Conservation (phyloP, 2,797 vertebrate species). For the Chelon auratus region DNA sequence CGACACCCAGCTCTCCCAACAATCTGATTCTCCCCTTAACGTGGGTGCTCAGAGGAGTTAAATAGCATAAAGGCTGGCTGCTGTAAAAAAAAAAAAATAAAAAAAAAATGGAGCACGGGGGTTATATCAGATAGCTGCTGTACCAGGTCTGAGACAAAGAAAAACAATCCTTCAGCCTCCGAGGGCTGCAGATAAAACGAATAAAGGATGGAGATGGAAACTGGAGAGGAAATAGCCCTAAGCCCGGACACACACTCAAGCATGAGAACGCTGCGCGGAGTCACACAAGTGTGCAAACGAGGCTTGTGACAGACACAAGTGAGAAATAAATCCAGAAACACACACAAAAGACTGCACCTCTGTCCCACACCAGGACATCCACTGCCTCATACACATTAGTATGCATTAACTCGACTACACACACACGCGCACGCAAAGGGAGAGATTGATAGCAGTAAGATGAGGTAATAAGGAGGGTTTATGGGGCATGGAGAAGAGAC, state of each 20-base stretch:
- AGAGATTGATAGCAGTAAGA: conserved; percentile 28
- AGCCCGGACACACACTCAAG: conserved; percentile 6
- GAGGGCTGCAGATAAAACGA: conserved; percentile 31
- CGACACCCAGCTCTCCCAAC: neutral
- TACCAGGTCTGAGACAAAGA: conserved; percentile 23
- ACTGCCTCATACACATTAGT: neutral
- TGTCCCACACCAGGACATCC: neutral
- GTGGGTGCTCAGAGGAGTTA: neutral
- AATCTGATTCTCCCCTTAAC: neutral
- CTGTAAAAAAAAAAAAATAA: conserved; percentile 15
- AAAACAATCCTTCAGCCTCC: conserved; percentile 22
- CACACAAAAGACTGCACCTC: neutral
- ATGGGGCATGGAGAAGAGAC: conserved; percentile 29
- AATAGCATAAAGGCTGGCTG: conserved; percentile 3
- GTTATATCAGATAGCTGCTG: conserved; percentile 31
- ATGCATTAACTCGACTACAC: neutral
- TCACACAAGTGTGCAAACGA: conserved; percentile 17
- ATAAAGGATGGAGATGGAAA: conserved; percentile 18
- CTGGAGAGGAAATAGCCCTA: conserved; percentile 29
- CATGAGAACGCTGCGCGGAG: conserved; percentile 14
- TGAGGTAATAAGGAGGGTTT: conserved; percentile 40
- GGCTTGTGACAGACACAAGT: neutral
- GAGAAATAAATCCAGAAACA: conserved; percentile 1
- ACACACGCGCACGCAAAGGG: neutral
- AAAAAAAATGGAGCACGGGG: neutral